Percentiles rank a stretch among this genome's conserved stretches.
Conservation (phyloP, 2,888 invertebrate genomes). For the Hofmannophila pseudospretella region DNA sequence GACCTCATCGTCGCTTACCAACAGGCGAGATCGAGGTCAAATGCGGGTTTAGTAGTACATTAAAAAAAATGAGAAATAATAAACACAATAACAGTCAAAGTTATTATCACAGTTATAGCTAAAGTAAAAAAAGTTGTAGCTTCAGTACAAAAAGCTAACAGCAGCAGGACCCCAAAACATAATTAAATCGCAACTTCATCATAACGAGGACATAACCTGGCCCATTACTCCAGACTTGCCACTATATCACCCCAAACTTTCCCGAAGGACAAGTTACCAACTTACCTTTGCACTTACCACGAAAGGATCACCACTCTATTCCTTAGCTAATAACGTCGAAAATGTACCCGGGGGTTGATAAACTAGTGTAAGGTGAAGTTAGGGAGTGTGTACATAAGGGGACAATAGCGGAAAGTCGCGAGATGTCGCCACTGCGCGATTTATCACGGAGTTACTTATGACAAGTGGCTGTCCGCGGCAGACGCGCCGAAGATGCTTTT, state of each 20-base stretch:
- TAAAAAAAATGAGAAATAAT: no score
- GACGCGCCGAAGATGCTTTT: conserved; percentile 60
- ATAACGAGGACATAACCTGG: conserved; percentile 54
- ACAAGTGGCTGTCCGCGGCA: conserved; percentile 68
- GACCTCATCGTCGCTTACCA: no score
- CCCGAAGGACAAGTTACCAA: conserved; percentile 26
- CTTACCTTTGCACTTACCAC: background rate
- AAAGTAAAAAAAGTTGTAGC: no score
- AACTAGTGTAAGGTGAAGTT: conserved; percentile 9
- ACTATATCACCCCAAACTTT: conserved; percentile 42
- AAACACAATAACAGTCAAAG: no score
- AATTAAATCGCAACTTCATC: conserved; percentile 63
- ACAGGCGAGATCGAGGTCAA: no score
- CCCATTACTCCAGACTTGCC: conserved; percentile 44
- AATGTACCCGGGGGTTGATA: conserved; percentile 6
- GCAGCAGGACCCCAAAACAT: conserved; percentile 37
- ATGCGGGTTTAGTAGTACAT: no score
- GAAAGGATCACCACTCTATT: conserved; percentile 10
- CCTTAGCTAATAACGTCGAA: conserved; percentile 6
- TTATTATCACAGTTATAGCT: no score
- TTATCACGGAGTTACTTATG: conserved; percentile 69
- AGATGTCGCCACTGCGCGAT: conserved; percentile 62
- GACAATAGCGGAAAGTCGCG: conserved; percentile 66
- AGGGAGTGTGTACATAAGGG: conserved; percentile 49
- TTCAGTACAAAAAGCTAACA: no score